These are phyloP conservation scores for Phrynosoma platyrhinos DNA, from an alignment of 2,113 vertebrate species.

Conservation along the genomic window DNA sequence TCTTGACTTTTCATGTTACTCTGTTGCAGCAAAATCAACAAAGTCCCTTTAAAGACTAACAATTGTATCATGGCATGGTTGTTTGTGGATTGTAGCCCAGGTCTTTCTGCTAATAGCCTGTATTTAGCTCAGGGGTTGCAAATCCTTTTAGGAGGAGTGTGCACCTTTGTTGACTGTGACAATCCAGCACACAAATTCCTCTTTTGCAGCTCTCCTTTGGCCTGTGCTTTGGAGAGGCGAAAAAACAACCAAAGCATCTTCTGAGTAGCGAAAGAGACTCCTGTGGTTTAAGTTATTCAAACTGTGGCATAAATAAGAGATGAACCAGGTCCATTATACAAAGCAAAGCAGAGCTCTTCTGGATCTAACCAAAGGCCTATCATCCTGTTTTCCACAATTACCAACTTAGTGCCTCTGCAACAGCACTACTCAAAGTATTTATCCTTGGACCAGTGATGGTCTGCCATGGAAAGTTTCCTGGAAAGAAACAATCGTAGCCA, in stretches of 20 bases:
- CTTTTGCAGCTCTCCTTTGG: background rate
- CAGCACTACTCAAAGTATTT: too few relatives aligned
- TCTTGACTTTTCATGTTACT: conserved; percentile 29
- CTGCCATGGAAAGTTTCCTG: too few relatives aligned
- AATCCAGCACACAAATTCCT: background rate
- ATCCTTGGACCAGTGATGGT: too few relatives aligned
- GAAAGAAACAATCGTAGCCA: too few relatives aligned
- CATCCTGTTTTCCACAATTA: too few relatives aligned
- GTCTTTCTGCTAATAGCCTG: too few relatives aligned
- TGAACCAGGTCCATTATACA: background rate
- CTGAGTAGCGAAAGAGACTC: background rate
- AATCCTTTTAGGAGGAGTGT: background rate
- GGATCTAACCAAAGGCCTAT: background rate
- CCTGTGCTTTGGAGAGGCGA: background rate
- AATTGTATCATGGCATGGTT: too few relatives aligned
- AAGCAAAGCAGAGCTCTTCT: background rate
- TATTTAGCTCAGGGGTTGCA: conserved; percentile 7
- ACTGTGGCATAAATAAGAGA: background rate
- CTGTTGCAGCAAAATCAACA: too few relatives aligned
- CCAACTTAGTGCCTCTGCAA: too few relatives aligned
- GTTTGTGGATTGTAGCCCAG: too few relatives aligned
- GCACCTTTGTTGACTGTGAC: too few relatives aligned
- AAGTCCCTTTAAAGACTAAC: too few relatives aligned
- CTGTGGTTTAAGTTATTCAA: background rate
- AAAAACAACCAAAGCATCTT: background rate